Percentiles rank a stretch among this genome's conserved stretches.
phyloP scores from a whole-genome alignment of 2,797 vertebrate genomes.

The Myotis vivesi region DNA sequence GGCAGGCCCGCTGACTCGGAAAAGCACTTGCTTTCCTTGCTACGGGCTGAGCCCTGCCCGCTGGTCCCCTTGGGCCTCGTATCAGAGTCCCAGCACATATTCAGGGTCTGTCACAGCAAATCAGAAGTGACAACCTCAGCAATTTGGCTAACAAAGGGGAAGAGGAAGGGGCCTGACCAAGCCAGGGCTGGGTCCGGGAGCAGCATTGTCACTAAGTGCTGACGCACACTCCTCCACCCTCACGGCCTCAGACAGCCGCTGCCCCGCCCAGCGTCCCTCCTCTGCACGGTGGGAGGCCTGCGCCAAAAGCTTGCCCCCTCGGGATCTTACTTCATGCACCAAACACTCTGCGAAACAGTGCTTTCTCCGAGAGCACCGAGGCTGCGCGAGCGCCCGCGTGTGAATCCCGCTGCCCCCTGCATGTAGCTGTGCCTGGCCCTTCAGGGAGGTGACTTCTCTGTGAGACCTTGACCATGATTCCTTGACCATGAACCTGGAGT shows the following conservation, averaged over 20 bases:
- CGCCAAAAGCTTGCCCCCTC: background rate
- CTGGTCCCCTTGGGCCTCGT: background rate
- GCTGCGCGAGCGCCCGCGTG: background rate
- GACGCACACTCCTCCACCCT: rapidly evolving
- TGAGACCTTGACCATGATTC: no score
- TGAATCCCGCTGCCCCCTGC: no score
- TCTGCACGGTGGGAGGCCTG: background rate
- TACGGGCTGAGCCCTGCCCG: rapidly evolving
- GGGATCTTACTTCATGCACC: rapidly evolving
- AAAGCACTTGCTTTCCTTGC: rapidly evolving
- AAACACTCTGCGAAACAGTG: rapidly evolving
- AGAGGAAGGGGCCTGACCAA: no score
- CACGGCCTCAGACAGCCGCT: background rate
- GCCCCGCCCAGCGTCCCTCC: background rate
- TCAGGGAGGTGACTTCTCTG: background rate
- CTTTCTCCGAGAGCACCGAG: background rate
- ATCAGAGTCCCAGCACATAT: rapidly evolving
- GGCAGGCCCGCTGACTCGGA: background rate
- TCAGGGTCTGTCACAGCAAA: background rate
- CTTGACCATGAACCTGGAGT: background rate
- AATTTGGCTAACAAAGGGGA: background rate
- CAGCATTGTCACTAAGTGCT: background rate
- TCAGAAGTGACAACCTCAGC: background rate
- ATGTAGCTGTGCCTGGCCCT: background rate
- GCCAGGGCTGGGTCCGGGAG: background rate